Evolutionary conservation across 1,140 invertebrate species (phyloP), one percentile per base, ranked within the genome.

Genomic region (Lordiphosa collinella): DNA sequence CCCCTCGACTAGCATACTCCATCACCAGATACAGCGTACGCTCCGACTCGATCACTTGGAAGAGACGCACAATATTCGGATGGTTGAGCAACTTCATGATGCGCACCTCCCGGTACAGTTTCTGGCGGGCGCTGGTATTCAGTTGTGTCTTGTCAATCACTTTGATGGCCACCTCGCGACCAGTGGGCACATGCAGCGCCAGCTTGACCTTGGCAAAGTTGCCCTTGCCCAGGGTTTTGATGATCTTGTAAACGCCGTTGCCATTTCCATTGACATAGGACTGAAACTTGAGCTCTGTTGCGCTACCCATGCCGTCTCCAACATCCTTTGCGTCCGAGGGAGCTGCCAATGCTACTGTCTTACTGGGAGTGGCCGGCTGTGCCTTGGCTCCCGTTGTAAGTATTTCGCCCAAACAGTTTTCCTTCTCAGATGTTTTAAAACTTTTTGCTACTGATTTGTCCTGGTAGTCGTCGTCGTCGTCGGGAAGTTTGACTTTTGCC

Each of bases 81-180:
- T 99, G 99, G 91, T 99, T 98, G 79, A 99, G 92, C 93, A 99
- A 97, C 91, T 99, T 99, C 99, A 99, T 99, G 92, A 99, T 99
- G 91, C 97, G 94, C 88, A 99, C 99, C 90, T 93, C 92, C 89
- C 92, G 91, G 82, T 93, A 93, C 51, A 93, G 87, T 89, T 93
- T 99, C 92, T 99, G 97, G 89, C 99, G 92, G 90, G 97, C 98
- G 85, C 96, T 97, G 62, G 96, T 97, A 90, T 99, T 99, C 68
- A 99, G 92, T 90, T 99, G 98, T 41, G 98, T 99, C 92, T 99
- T 99, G 91, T 99, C 98, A 85, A 99, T 99, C 88, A 99, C 99
- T 92, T 99, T 99, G 89, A 99, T 99, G 73, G 99, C 99, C 86
- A 99, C 97, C 93, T 99, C 98, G 90, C 98, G 98, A 60, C 98